These are phyloP conservation scores for Antheraea pernyi DNA, from an alignment of 1,140 invertebrate genomes.

Conservation along the genomic window DNA sequence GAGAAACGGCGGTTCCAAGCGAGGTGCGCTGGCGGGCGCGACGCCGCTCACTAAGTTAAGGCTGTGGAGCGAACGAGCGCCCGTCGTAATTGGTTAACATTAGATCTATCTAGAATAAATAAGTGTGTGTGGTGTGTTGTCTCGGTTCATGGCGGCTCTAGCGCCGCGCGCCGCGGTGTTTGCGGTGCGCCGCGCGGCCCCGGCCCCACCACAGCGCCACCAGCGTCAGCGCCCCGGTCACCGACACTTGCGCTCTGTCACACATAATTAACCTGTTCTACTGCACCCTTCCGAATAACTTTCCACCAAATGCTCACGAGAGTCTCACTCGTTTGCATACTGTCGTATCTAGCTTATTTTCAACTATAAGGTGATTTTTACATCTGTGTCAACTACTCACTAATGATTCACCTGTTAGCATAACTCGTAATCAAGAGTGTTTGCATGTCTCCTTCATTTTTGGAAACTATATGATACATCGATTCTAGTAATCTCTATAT, in stretches of 20 bases:
- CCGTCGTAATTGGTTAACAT: conserved; percentile 72
- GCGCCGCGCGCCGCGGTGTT: conserved; percentile 76
- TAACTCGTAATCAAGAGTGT: conserved; percentile 1
- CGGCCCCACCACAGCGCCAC: conserved; percentile 52
- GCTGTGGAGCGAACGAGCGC: conserved; percentile 44
- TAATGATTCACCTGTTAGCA: background rate
- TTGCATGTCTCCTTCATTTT: background rate
- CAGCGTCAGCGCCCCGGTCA: conserved; percentile 63
- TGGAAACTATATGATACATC: background rate
- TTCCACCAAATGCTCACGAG: background rate
- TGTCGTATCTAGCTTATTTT: background rate
- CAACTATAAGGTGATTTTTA: background rate
- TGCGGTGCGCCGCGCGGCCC: conserved; percentile 69
- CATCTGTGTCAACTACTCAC: background rate
- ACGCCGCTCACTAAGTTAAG: conserved; percentile 53
- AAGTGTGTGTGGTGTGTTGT: conserved; percentile 33
- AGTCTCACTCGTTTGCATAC: background rate
- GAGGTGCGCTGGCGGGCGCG: conserved; percentile 33
- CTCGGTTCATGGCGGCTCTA: conserved; percentile 74
- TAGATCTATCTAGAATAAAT: conserved; percentile 76
- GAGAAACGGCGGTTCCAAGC: conserved; percentile 13
- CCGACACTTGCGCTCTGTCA: conserved; percentile 49
- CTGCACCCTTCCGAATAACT: background rate
- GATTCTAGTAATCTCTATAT: background rate
- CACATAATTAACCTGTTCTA: conserved; percentile 9